phyloP scores from a whole-genome alignment of 2,797 vertebrate genomes.

The Cirrhinus mrigala region DNA sequence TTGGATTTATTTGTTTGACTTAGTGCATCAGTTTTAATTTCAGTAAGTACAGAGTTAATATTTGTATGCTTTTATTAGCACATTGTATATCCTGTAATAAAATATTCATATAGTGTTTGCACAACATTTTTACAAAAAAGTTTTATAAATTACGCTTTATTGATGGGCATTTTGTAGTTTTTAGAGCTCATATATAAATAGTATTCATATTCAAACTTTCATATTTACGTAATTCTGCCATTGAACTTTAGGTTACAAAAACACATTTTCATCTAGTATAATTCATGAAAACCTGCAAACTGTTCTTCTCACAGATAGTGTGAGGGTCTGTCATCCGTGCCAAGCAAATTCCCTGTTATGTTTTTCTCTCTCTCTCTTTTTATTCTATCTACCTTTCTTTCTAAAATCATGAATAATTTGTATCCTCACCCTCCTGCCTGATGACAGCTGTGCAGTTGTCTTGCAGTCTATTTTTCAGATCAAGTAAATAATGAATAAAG shows the following conservation, averaged over 20 bases:
- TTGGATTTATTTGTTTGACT: background rate
- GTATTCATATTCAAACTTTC: background rate
- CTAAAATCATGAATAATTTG: constrained; percentile 82
- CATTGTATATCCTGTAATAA: background rate
- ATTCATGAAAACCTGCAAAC: constrained; percentile 43
- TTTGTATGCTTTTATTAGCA: background rate
- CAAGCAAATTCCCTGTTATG: constrained; percentile 72
- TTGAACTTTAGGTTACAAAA: background rate
- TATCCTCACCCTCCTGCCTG: constrained; percentile 74
- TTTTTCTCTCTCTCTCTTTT: constrained; percentile 57
- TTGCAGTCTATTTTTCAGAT: constrained; percentile 81
- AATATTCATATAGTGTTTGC: background rate
- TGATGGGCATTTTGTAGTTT: background rate
- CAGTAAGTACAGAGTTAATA: background rate
- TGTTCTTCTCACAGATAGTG: constrained; percentile 51
- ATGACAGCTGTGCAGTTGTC: constrained; percentile 83
- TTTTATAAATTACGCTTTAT: background rate
- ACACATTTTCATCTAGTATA: background rate
- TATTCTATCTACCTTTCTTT: constrained; percentile 72
- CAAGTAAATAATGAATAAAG: constrained; percentile 86
- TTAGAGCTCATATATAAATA: background rate
- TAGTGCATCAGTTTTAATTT: background rate
- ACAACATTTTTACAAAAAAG: background rate
- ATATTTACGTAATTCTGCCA: too few relatives aligned
- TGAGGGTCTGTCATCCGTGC: constrained; percentile 64